These are phyloP conservation scores for Candidula unifasciata DNA, from an alignment of 2,888 invertebrate species.

Conservation along the genomic window DNA sequence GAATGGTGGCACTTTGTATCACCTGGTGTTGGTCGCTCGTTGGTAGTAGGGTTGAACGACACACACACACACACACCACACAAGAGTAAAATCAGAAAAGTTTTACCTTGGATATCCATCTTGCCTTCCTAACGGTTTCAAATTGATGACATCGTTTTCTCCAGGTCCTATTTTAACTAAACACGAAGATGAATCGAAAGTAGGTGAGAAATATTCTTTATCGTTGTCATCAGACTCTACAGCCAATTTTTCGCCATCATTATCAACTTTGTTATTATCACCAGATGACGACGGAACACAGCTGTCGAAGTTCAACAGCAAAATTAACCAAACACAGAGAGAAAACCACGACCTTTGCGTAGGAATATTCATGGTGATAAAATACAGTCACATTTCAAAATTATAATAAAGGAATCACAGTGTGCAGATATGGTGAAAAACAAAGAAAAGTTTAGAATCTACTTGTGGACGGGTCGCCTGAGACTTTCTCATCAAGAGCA, in stretches of 20 bases:
- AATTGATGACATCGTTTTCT: constrained; percentile 56
- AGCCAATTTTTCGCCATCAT: neutral
- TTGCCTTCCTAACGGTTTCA: constrained; percentile 57
- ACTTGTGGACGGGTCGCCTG: too few species aligned
- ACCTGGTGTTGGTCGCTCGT: too few species aligned
- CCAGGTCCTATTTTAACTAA: constrained; percentile 29
- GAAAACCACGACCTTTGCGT: neutral
- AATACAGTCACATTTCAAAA: neutral
- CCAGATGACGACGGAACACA: neutral
- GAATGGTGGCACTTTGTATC: too few species aligned
- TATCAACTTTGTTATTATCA: neutral
- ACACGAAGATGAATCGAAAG: constrained; percentile 41
- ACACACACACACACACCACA: too few species aligned
- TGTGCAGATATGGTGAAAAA: too few species aligned
- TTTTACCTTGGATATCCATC: constrained; percentile 61
- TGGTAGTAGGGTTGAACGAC: too few species aligned
- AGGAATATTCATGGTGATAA: neutral
- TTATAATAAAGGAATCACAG: neutral
- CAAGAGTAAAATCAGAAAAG: neutral
- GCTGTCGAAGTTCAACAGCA: neutral
- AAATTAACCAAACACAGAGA: neutral
- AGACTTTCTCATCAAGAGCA: neutral
- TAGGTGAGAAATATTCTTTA: constrained; percentile 1
- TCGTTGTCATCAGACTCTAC: neutral
- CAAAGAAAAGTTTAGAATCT: too few species aligned